Conservation (phyloP, 2,797 vertebrate species). For the Propithecus perrieri region DNA sequence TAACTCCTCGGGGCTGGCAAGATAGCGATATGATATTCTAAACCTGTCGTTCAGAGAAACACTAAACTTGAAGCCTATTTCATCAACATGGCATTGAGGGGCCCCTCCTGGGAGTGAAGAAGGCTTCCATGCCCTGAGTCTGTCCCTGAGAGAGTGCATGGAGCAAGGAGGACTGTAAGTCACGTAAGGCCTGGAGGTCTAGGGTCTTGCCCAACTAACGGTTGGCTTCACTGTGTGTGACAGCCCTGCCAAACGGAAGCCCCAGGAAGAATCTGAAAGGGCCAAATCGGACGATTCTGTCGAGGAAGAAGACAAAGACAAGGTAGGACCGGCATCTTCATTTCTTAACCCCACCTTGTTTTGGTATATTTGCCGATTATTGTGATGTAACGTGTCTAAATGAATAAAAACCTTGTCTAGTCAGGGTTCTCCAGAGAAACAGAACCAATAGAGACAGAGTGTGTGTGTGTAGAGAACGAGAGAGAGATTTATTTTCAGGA, state of each 20-base stretch:
- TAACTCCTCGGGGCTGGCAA: background rate
- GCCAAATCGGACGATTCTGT: background rate
- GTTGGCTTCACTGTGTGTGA: background rate
- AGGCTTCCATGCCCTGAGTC: background rate
- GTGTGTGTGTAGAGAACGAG: background rate
- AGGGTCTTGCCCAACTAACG: background rate
- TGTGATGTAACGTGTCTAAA: background rate
- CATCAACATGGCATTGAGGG: background rate
- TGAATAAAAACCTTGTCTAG: background rate
- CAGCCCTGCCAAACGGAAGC: conserved; percentile 71
- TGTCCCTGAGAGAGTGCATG: background rate
- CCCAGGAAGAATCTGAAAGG: conserved; percentile 39
- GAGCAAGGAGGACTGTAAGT: background rate
- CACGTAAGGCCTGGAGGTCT: background rate
- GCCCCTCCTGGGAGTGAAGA: background rate
- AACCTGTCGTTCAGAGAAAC: background rate
- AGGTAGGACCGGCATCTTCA: conserved; percentile 34
- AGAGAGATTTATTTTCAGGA: background rate
- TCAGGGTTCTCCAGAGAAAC: background rate
- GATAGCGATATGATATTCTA: background rate
- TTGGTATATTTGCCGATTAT: background rate
- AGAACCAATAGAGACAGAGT: background rate
- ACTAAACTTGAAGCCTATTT: background rate
- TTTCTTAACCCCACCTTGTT: background rate
- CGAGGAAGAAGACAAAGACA: conserved; percentile 63